These are phyloP conservation scores for Calliphora vomitoria DNA, from an alignment of 2,888 invertebrate species.

Conservation along the genomic window DNA sequence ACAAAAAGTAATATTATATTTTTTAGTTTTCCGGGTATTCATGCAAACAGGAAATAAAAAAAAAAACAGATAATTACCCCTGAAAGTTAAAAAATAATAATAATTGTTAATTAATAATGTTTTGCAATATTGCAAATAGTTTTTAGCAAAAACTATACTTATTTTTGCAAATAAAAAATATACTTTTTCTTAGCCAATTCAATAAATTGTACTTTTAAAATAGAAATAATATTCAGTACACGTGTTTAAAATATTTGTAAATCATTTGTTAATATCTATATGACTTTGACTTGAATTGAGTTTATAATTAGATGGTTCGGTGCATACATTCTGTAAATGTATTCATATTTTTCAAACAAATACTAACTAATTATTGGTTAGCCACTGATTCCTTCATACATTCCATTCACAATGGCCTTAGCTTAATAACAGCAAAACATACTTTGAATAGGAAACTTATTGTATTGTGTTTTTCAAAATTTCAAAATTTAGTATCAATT, in stretches of 20 bases:
- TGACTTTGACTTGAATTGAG: neutral
- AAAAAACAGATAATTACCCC: neutral
- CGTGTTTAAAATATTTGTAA: neutral
- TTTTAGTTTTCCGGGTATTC: neutral
- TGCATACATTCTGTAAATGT: neutral
- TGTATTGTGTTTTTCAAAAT: neutral
- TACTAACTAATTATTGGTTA: neutral
- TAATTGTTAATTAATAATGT: conserved; percentile 11
- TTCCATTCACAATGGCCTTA: neutral
- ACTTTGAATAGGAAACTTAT: neutral
- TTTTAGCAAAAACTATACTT: neutral
- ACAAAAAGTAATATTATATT: neutral
- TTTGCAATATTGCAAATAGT: neutral
- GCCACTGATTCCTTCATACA: neutral
- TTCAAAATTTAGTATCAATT: neutral
- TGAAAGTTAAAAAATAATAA: neutral
- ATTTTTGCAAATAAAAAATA: neutral
- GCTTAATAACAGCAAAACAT: neutral
- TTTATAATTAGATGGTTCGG: neutral
- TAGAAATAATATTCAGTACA: no score
- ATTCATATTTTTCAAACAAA: neutral
- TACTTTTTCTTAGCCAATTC: neutral
- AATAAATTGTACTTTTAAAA: neutral
- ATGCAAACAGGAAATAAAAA: neutral
- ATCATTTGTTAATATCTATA: neutral